Evolutionary conservation across 2,113 vertebrate genomes (phyloP).

Genomic region (Cathartes aura): DNA sequence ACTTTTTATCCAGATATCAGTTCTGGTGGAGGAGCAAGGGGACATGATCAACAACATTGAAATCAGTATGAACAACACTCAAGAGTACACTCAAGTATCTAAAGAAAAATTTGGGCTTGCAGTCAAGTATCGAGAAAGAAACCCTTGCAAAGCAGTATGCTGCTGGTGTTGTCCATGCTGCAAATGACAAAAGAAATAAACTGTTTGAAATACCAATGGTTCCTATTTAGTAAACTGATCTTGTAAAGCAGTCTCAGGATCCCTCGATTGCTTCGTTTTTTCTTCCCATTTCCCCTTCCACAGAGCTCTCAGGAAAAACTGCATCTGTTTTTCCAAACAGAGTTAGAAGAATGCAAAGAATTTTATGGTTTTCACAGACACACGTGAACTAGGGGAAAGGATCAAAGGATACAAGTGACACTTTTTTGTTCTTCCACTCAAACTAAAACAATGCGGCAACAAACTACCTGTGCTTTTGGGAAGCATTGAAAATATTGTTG

Average conservation of each 20-base stretch:
- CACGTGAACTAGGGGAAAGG: neutral
- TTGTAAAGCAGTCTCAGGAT: neutral
- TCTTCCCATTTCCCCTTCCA: neutral
- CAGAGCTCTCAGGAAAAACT: neutral
- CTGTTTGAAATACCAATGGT: neutral
- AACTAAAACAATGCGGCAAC: neutral
- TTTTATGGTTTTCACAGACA: neutral
- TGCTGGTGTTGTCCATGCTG: conserved; percentile 91
- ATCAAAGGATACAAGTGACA: neutral
- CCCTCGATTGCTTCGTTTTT: neutral
- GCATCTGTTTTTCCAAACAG: neutral
- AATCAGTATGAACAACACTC: conserved; percentile 83
- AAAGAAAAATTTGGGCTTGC: conserved; percentile 91
- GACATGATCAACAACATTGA: conserved; percentile 89
- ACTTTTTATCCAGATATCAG: conserved; percentile 89
- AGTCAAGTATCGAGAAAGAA: conserved; percentile 86
- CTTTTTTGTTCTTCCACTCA: neutral
- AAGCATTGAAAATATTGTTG: neutral
- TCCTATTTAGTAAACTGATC: neutral
- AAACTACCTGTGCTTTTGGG: neutral
- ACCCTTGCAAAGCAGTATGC: conserved; percentile 86
- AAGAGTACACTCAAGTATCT: conserved; percentile 84
- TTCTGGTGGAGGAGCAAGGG: conserved; percentile 92
- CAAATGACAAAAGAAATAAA: conserved; percentile 48
- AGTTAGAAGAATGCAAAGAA: neutral